These are phyloP conservation scores for Cryptus viduatorius DNA, from an alignment of 2,888 invertebrate species.

Conservation along the genomic window DNA sequence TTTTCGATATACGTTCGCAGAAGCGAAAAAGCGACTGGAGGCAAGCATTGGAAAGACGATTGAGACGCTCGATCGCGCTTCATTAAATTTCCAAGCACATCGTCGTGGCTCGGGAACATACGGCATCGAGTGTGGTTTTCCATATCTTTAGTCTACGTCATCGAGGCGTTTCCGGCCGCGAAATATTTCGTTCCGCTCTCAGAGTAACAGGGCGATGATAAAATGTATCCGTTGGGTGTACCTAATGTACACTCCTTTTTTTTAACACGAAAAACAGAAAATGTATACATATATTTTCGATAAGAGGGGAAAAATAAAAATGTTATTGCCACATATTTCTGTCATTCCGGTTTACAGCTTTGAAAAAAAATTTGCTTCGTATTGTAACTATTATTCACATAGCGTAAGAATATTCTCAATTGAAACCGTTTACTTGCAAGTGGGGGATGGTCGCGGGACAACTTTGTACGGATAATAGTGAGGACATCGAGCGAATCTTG, in stretches of 20 bases:
- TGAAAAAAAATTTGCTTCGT: not conserved
- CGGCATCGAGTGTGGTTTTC: conserved; percentile 68
- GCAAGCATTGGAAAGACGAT: conserved; percentile 15
- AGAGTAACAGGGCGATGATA: conserved; percentile 28
- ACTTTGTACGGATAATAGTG: conserved; percentile 2
- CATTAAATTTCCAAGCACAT: conserved; percentile 78
- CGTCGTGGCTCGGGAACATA: conserved; percentile 66
- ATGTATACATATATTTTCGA: no score
- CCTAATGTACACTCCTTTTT: not conserved
- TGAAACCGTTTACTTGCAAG: not conserved
- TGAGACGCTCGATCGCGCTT: conserved; percentile 65
- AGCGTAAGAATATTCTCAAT: conserved; percentile 2
- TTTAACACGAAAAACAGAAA: no score
- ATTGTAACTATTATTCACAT: not conserved
- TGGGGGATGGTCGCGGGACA: not conserved
- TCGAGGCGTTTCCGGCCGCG: conserved; percentile 54
- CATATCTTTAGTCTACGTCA: conserved; percentile 71
- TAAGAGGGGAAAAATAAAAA: no score
- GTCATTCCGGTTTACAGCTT: not conserved
- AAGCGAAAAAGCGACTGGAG: not conserved
- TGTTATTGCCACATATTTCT: no score
- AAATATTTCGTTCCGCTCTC: conserved; percentile 43
- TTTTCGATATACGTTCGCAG: not conserved
- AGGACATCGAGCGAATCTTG: not conserved
- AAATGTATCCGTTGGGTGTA: not conserved